phyloP scores from a whole-genome alignment of 2,888 invertebrate species.

The Ormia ochracea region DNA sequence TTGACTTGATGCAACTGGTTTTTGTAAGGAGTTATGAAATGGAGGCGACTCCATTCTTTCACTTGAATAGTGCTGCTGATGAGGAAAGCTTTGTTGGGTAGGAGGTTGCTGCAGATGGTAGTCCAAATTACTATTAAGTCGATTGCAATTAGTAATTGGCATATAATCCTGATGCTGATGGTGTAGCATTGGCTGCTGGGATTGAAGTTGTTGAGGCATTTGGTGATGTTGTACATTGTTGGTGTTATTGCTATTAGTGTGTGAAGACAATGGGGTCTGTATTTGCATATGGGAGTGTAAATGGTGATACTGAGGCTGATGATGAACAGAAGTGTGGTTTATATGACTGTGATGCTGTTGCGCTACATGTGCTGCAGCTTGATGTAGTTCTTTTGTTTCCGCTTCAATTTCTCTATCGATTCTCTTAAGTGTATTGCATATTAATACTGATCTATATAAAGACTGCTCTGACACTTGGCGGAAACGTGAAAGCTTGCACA shows the following conservation, averaged over 20 bases:
- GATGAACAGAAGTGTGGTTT: constrained; percentile 65
- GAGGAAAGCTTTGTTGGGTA: constrained; percentile 65
- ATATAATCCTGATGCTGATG: constrained; percentile 71
- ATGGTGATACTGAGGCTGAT: constrained; percentile 68
- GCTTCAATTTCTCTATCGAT: constrained; percentile 93
- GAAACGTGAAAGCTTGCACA: constrained; percentile 92
- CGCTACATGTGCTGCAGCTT: constrained; percentile 75
- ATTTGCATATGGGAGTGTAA: constrained; percentile 65
- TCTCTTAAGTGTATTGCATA: constrained; percentile 92
- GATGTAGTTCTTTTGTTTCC: constrained; percentile 78
- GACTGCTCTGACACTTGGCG: constrained; percentile 93
- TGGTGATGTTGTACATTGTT: constrained; percentile 61
- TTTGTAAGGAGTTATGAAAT: constrained; percentile 58
- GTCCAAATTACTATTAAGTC: constrained; percentile 72
- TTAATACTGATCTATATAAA: constrained; percentile 91
- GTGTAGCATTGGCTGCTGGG: constrained; percentile 65
- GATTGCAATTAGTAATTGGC: constrained; percentile 73
- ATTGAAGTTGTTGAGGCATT: constrained; percentile 65
- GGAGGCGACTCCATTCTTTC: constrained; percentile 68
- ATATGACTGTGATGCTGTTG: constrained; percentile 71
- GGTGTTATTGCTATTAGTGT: constrained; percentile 46
- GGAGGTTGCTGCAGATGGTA: constrained; percentile 69
- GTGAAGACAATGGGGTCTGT: constrained; percentile 55
- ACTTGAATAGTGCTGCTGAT: constrained; percentile 66
- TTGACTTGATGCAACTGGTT: constrained; percentile 57